These are phyloP conservation scores for Acromyrmex heyeri DNA, from an alignment of 1,140 invertebrate genomes.

Conservation along the genomic window DNA sequence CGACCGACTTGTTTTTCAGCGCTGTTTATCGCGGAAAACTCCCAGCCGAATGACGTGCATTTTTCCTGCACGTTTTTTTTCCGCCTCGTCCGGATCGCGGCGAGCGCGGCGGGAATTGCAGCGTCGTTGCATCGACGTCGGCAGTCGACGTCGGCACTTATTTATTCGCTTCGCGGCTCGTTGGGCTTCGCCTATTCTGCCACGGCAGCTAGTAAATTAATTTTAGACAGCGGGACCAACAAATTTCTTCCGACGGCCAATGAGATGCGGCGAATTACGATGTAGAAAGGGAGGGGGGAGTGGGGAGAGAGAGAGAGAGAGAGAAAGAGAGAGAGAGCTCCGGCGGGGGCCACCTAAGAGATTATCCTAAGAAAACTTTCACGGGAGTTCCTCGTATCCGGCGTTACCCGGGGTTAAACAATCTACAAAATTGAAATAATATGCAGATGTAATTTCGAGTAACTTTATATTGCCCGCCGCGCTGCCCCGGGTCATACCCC, in stretches of 20 bases:
- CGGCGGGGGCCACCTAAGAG: conserved; percentile 74
- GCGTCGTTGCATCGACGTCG: conserved; percentile 61
- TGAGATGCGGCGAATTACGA: conserved; percentile 74
- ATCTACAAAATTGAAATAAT: conserved; percentile 82
- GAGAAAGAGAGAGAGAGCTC: background rate
- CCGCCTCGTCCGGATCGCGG: background rate
- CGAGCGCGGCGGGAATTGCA: conserved; percentile 34
- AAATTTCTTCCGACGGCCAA: conserved; percentile 78
- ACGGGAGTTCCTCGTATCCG: conserved; percentile 68
- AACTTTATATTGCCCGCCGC: conserved; percentile 77
- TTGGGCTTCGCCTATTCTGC: conserved; percentile 47
- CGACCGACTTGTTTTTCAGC: conserved; percentile 58
- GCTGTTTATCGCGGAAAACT: conserved; percentile 67
- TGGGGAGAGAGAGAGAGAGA: background rate
- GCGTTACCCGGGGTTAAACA: conserved; percentile 78
- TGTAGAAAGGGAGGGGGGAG: background rate
- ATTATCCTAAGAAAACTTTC: conserved; percentile 80
- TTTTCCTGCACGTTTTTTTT: conserved; percentile 44
- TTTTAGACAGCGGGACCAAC: conserved; percentile 70
- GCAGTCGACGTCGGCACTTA: conserved; percentile 56
- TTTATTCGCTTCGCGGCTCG: conserved; percentile 75
- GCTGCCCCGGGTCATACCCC: conserved; percentile 37
- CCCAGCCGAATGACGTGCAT: conserved; percentile 44
- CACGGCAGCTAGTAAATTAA: conserved; percentile 69
- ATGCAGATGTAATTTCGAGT: conserved; percentile 82